A percentile compares a stretch with the other conserved stretches of the same genome.
phyloP scores from a whole-genome alignment of 2,113 vertebrate genomes.

The Lycaon pictus region DNA sequence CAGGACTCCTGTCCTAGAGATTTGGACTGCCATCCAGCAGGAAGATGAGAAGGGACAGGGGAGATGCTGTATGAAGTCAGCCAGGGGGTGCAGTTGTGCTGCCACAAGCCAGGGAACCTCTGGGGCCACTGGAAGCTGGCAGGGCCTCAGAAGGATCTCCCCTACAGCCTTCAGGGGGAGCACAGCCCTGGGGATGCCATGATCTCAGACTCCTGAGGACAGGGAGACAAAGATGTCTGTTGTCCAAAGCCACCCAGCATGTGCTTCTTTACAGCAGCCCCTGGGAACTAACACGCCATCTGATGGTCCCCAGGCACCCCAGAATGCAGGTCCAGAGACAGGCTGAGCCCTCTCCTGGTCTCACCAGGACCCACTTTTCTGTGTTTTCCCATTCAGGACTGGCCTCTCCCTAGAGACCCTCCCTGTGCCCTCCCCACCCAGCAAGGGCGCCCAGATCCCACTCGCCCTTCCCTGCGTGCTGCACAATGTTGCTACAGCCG shows the following conservation, averaged over 20 bases:
- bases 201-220: neutral
- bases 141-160: neutral
- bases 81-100: neutral
- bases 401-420: too few relatives aligned
- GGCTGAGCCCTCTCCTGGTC: neutral
- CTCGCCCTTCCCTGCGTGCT: neutral
- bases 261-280: neutral
- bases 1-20: neutral
- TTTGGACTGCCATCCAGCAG: neutral
- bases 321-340: neutral
- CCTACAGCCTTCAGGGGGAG: too few relatives aligned
- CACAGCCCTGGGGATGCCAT: neutral
- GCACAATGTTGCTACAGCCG: neutral
- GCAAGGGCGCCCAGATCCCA: fast-evolving
- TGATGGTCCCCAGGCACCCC: neutral
- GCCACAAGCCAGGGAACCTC: neutral
- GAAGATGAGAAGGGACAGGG: neutral
- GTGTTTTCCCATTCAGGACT: neutral
- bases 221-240: fast-evolving
- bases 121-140: neutral
- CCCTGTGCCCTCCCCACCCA: neutral
- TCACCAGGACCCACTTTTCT: neutral
- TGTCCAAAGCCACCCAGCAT: neutral
- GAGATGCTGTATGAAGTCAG: neutral
- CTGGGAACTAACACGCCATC: neutral